Evolutionary conservation across 2,797 vertebrate genomes (phyloP).

Genomic region (Poliocrania exsul): DNA sequence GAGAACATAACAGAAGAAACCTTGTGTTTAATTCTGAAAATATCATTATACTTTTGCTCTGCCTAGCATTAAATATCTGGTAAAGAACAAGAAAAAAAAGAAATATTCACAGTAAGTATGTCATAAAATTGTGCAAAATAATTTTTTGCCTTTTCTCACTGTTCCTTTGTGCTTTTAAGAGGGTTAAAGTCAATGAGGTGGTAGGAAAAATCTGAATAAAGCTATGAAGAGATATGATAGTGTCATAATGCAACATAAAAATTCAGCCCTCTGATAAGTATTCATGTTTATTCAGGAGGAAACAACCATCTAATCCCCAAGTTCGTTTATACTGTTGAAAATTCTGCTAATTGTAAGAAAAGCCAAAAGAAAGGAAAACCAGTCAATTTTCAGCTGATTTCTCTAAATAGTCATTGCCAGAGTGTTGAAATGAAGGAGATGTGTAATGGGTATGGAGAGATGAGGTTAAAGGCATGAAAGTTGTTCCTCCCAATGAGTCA

Average conservation of each 20-base stretch:
- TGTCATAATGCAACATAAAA: background rate
- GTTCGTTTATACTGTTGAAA: background rate
- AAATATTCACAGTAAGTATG: background rate
- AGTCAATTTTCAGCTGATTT: background rate
- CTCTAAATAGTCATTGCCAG: background rate
- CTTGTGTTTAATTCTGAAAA: background rate
- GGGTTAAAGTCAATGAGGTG: background rate
- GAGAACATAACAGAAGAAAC: background rate
- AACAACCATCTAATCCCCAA: background rate
- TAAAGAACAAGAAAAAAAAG: background rate
- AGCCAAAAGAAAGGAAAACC: background rate
- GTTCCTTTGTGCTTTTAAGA: background rate
- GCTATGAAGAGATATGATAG: background rate
- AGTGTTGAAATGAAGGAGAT: background rate
- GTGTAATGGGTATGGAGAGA: background rate
- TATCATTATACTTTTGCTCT: background rate
- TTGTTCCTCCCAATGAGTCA: slow-evolving; percentile 24
- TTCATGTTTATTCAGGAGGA: background rate
- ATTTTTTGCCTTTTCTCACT: background rate
- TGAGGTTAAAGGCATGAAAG: background rate
- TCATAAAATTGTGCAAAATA: background rate
- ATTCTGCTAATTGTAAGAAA: background rate
- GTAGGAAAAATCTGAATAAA: background rate
- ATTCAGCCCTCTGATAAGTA: slow-evolving; percentile 3
- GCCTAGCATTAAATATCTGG: background rate